Conservation (phyloP, 2,797 vertebrate species). For the Ceryle rudis region DNA sequence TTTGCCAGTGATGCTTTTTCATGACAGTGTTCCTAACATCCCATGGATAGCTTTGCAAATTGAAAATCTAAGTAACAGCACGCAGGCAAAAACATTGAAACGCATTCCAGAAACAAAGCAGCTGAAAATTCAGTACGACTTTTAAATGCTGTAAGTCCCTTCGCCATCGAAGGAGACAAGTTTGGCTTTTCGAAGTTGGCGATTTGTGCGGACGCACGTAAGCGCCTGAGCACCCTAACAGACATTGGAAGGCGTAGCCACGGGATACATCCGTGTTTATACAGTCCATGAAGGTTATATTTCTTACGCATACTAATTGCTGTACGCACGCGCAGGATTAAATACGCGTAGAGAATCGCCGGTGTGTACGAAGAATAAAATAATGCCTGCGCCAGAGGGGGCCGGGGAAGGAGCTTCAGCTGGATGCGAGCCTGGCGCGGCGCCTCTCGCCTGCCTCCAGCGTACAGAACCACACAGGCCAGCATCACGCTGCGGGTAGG, state of each 20-base stretch:
- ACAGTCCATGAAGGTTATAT: not conserved
- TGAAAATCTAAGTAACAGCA: not conserved
- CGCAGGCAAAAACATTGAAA: not conserved
- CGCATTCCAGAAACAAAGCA: not conserved
- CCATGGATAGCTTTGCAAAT: not conserved
- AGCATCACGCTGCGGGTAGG: constrained; percentile 84
- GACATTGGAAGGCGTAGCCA: not conserved
- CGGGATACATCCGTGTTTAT: fast-evolving
- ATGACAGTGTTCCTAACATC: not conserved
- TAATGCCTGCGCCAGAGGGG: not conserved
- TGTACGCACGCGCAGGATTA: fast-evolving
- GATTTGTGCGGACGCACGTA: not conserved
- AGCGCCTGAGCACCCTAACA: fast-evolving
- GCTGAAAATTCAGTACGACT: not conserved
- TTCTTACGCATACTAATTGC: not conserved
- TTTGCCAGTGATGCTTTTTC: not conserved
- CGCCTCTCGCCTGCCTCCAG: constrained; percentile 77
- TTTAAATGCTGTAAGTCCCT: not conserved
- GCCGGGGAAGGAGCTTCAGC: not conserved
- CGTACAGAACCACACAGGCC: constrained; percentile 75
- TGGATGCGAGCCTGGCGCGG: not conserved
- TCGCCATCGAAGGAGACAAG: not conserved
- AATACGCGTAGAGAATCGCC: not conserved
- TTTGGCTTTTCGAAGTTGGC: not conserved
- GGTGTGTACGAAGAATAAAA: not conserved